Conservation (phyloP, 2,113 vertebrate genomes). For the Fukomys damarensis region DNA sequence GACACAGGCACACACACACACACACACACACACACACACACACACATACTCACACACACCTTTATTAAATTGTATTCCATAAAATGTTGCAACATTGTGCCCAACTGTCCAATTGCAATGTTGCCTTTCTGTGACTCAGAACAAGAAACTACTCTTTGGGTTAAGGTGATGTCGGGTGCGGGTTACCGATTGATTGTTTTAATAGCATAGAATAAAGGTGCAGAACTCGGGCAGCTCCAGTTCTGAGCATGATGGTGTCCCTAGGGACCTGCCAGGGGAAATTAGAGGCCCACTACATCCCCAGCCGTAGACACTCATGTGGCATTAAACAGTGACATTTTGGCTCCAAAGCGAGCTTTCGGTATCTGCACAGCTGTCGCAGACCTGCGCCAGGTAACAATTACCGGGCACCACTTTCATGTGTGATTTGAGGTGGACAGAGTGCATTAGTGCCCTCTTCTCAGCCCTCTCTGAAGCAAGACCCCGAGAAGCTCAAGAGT, state of each 20-base stretch:
- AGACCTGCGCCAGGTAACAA: too few relatives aligned
- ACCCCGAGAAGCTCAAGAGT: rapidly evolving
- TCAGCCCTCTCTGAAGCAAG: rapidly evolving
- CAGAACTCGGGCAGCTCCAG: rapidly evolving
- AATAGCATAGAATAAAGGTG: rapidly evolving
- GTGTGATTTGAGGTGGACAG: neutral
- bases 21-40: neutral
- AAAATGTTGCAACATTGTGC: rapidly evolving
- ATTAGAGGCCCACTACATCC: rapidly evolving
- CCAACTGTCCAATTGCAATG: rapidly evolving
- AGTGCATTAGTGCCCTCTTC: rapidly evolving
- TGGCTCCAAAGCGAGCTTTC: rapidly evolving
- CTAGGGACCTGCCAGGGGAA: rapidly evolving
- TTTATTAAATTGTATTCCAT: neutral
- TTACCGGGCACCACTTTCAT: too few relatives aligned
- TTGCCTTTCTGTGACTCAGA: neutral
- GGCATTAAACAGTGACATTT: rapidly evolving
- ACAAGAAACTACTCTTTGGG: too few relatives aligned
- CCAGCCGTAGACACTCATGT: rapidly evolving
- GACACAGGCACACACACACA: neutral
- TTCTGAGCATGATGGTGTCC: neutral
- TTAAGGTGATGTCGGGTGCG: rapidly evolving
- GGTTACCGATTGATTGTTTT: rapidly evolving
- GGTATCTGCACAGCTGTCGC: rapidly evolving
- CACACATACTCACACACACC: neutral